These are phyloP conservation scores for Zootermopsis nevadensis DNA, from an alignment of 2,888 invertebrate genomes.

Conservation along the genomic window DNA sequence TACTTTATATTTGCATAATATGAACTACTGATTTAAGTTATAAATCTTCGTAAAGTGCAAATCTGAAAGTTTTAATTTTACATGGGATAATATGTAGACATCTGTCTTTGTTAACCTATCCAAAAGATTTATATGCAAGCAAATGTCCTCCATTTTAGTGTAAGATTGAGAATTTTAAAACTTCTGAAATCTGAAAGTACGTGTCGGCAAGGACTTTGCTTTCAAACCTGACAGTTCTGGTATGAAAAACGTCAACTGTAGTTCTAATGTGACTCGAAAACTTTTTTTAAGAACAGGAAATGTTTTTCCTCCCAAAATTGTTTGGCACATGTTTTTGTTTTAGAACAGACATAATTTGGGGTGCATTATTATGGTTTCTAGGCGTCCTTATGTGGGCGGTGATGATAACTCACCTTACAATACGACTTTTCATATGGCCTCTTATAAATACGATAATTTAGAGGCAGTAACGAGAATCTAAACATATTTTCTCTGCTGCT, in stretches of 20 bases:
- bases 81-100: not conserved
- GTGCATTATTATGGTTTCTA: not conserved
- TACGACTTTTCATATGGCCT: not conserved
- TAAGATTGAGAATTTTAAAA: not conserved
- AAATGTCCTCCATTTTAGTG: not conserved
- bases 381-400: not conserved
- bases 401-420: not conserved
- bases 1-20: too few species aligned
- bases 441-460: not conserved
- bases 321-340: constrained; percentile 25
- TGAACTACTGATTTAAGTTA: too few species aligned
- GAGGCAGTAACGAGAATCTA: not conserved
- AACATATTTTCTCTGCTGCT: not conserved
- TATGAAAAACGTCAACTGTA: not conserved
- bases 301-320: not conserved
- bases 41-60: too few species aligned
- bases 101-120: not conserved
- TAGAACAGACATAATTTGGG: not conserved
- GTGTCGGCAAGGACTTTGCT: constrained; percentile 12
- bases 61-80: not conserved
- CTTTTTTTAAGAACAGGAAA: not conserved
- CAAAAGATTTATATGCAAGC: not conserved
- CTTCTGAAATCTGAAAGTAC: not conserved
- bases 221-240: not conserved
- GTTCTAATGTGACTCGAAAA: not conserved